These are phyloP conservation scores for Sympetrum striolatum DNA, from an alignment of 2,888 invertebrate genomes.

Conservation along the genomic window DNA sequence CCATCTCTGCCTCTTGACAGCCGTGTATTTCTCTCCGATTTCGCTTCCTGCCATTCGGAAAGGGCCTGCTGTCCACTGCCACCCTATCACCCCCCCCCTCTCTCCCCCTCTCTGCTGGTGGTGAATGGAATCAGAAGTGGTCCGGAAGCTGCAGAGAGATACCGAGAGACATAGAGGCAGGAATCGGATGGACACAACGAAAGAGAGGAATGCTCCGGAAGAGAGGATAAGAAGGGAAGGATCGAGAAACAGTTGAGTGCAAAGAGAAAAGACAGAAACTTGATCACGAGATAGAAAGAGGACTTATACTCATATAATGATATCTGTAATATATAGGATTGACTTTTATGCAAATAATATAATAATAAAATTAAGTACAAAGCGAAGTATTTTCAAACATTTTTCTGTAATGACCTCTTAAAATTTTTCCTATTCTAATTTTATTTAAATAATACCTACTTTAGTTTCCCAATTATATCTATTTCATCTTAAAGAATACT, in stretches of 20 bases:
- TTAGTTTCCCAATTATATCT: no score
- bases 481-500: no score
- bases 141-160: not conserved
- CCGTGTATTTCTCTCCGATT: constrained; percentile 6
- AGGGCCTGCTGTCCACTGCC: not conserved
- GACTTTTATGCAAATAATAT: no score
- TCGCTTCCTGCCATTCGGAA: constrained; percentile 1
- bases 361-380: no score
- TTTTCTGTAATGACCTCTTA: no score
- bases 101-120: not conserved
- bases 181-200: not conserved
- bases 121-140: not conserved
- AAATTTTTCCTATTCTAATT: no score
- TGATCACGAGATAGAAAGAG: not conserved
- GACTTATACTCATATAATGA: not conserved
- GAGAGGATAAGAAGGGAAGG: not conserved
- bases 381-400: no score
- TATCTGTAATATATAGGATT: no score
- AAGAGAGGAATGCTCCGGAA: not conserved
- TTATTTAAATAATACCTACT: no score
- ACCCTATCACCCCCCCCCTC: not conserved
- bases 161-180: not conserved
- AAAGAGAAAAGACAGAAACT: not conserved
- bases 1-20: not conserved
- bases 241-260: not conserved